phyloP scores from a whole-genome alignment of 1,140 invertebrate species.

The Calosoma granatense region DNA sequence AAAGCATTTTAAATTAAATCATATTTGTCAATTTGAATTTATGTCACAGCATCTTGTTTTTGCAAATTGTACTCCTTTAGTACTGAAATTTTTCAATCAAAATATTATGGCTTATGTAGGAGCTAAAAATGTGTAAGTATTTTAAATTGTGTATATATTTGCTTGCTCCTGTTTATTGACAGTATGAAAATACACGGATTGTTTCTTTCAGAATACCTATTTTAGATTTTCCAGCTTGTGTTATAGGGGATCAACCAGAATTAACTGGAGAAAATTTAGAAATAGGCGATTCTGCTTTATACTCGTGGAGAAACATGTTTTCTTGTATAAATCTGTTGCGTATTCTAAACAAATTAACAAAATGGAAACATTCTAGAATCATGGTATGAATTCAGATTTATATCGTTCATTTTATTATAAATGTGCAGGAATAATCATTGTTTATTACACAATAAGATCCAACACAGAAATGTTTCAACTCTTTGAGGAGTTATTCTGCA shows the following conservation, averaged over 20 bases:
- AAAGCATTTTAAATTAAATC: conserved; percentile 99
- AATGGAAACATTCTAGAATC: conserved; percentile 98
- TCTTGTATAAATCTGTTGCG: conserved; percentile 95
- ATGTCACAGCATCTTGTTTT: conserved; percentile 98
- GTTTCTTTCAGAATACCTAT: conserved; percentile 67
- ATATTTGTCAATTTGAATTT: conserved; percentile 98
- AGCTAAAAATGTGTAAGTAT: conserved; percentile 77
- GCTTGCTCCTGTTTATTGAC: conserved; percentile 8
- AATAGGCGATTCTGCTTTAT: conserved; percentile 76
- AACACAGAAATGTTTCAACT: background rate
- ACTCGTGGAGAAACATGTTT: conserved; percentile 97
- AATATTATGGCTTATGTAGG: conserved; percentile 93
- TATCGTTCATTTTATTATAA: conserved; percentile 5
- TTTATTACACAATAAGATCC: conserved; percentile 4
- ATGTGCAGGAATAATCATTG: conserved; percentile 9
- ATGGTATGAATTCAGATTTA: conserved; percentile 69
- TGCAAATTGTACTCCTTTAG: conserved; percentile 97
- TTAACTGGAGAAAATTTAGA: conserved; percentile 88
- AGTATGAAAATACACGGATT: no score
- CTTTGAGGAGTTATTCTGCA: background rate
- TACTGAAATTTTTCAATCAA: conserved; percentile 99
- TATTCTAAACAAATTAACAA: conserved; percentile 97
- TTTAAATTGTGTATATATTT: no score
- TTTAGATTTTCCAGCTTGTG: conserved; percentile 91
- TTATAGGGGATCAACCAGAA: conserved; percentile 92